These are phyloP conservation scores for Brachymystax lenok DNA, from an alignment of 2,797 vertebrate genomes.

Conservation along the genomic window DNA sequence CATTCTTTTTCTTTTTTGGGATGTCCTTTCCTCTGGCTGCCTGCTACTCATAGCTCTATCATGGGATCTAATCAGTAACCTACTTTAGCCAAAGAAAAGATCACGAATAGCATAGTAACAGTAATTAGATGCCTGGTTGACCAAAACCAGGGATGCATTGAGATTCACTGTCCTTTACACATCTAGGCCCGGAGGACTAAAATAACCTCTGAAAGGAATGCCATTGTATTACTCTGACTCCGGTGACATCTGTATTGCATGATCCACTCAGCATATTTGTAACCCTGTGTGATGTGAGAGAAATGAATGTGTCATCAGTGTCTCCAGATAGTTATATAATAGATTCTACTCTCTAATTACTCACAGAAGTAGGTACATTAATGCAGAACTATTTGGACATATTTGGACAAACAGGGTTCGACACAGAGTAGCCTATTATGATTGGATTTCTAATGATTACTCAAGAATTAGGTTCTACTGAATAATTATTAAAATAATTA, in stretches of 20 bases:
- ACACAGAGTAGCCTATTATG: no score
- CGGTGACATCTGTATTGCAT: not conserved
- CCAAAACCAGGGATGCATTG: not conserved
- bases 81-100: not conserved
- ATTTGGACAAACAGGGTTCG: not conserved
- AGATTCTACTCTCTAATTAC: no score
- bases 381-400: no score
- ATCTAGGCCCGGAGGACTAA: not conserved
- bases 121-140: not conserved
- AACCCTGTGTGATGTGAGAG: not conserved
- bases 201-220: not conserved
- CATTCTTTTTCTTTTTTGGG: not conserved
- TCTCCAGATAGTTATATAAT: not conserved
- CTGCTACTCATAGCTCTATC: not conserved
- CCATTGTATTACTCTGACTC: not conserved
- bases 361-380: no score
- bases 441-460: no score
- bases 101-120: not conserved
- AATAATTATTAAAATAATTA: no score
- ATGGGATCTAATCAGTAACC: not conserved
- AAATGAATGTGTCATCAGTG: not conserved
- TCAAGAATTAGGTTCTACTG: no score
- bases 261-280: not conserved
- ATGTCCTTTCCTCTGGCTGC: not conserved
- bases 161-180: not conserved